Percentiles rank a stretch among this genome's conserved stretches.
phyloP scores from a whole-genome alignment of 1,140 invertebrate species.

The Lepidurus packardi region DNA sequence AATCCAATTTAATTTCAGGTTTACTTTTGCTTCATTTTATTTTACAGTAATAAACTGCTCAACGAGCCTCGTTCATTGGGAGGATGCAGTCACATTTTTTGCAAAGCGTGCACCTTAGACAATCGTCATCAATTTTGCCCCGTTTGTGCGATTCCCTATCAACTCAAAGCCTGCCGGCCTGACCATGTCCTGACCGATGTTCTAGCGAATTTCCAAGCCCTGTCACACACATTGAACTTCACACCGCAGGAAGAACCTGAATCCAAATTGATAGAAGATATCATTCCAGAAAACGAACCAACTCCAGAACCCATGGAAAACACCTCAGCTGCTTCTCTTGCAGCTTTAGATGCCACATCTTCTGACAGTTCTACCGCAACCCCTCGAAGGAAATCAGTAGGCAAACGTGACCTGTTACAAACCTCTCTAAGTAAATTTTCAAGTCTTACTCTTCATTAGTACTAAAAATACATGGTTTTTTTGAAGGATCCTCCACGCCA shows the following conservation, averaged over 20 bases:
- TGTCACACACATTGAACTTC: not conserved
- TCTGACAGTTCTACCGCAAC: not conserved
- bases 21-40: slow-evolving; percentile 7
- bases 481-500: not conserved
- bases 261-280: not conserved
- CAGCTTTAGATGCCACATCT: not conserved
- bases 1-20: not conserved
- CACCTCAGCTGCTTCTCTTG: not conserved
- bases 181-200: not conserved
- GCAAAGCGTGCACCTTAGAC: not conserved
- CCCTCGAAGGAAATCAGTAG: not conserved
- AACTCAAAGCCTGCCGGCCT: slow-evolving; percentile 23
- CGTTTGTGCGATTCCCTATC: not conserved
- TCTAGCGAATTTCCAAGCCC: slow-evolving; percentile 1
- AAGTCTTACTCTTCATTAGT: not conserved
- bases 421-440: not conserved
- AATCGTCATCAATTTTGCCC: not conserved
- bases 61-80: not conserved
- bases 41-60: slow-evolving; percentile 25
- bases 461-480: not conserved
- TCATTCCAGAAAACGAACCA: not conserved
- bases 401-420: not conserved
- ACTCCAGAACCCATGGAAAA: not conserved
- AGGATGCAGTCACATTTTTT: slow-evolving; percentile 29
- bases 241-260: not conserved